phyloP scores from a whole-genome alignment of 2,888 invertebrate species.

The Tubulanus polymorphus region DNA sequence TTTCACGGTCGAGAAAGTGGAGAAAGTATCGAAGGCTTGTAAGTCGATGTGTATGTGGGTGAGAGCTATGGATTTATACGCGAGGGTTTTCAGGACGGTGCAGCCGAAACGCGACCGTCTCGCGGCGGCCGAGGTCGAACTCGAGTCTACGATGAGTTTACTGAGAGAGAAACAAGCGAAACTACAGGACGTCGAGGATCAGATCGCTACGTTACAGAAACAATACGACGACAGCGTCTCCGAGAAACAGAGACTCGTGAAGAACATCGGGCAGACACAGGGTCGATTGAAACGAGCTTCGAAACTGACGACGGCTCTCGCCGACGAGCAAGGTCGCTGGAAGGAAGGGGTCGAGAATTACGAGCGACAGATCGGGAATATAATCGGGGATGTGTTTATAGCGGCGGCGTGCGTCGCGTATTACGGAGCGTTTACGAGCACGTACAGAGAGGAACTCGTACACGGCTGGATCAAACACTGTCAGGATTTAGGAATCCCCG shows the following conservation, averaged over 20 bases:
- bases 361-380: slow-evolving; percentile 48
- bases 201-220: slow-evolving; percentile 57
- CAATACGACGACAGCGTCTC: slow-evolving; percentile 54
- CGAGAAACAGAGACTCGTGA: slow-evolving; percentile 70
- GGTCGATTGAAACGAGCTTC: slow-evolving; percentile 77
- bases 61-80: slow-evolving; percentile 82
- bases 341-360: slow-evolving; percentile 63
- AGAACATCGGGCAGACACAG: slow-evolving; percentile 72
- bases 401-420: slow-evolving; percentile 54
- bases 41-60: slow-evolving; percentile 91
- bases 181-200: slow-evolving; percentile 75
- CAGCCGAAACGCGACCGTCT: slow-evolving; percentile 72
- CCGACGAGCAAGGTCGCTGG: slow-evolving; percentile 84
- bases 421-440: slow-evolving; percentile 54
- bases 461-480: slow-evolving; percentile 68
- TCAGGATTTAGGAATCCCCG: slow-evolving; percentile 64
- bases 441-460: slow-evolving; percentile 58
- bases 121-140: slow-evolving; percentile 66
- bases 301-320: slow-evolving; percentile 77
- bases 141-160: slow-evolving; percentile 71
- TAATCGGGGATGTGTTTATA: slow-evolving; percentile 54
- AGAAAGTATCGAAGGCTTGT: slow-evolving; percentile 72
- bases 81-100: slow-evolving; percentile 79
- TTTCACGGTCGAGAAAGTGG: slow-evolving; percentile 78
- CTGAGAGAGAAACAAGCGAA: slow-evolving; percentile 76